Base-by-base conservation (phyloP, 2,797 vertebrate species). In the Danio albolineatus region DNA sequence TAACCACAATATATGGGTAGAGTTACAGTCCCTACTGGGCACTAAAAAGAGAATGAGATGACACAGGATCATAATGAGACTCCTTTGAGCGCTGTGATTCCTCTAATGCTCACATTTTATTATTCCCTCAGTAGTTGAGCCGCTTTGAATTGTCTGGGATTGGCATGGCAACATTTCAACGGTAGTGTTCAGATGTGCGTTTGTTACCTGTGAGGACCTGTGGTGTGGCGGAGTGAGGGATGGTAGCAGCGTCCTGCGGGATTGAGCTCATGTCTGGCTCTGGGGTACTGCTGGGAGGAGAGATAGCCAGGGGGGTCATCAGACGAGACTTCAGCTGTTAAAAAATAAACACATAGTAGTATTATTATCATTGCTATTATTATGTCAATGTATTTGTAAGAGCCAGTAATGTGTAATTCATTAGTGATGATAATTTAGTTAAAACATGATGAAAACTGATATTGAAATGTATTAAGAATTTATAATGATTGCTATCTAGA, bases 211-310 rank as follows among this genome's bases (percentile, higher is more conserved):
- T 95, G 85, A 96, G 93, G 87, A 94, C 91, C 89, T 98, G 96
- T n/a, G 96, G 93, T 5, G 93, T 91, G 67, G 91, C 92, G 0
- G 96, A 95, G 85, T 93, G 95, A 72, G 97, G 97, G n/a, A 98
- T 86, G 0, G 96, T 97, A 61, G 97, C 97, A 76, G 96, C 96
- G 0, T 97, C 97, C 90, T 97, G 97, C 16, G 97, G 97, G 78
- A 98, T 95, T 53, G 96, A 97, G 81, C 96, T 96, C 90, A 96
- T 94, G 88, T 97, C 96, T 0, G 96, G 96, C 86, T 98, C 96
- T 0, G 96, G 97, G 0, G 96, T 98, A 87, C 96, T 97, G 89
- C 93, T 91, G 0, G 95, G 96, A 0, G 97, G 96, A 41, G 96
- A 97, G 88, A 96, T 93, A 43, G 94, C 95, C 86, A 96, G 88